phyloP scores from a whole-genome alignment of 2,113 vertebrate species.

The human (Homo sapiens) region DNA sequence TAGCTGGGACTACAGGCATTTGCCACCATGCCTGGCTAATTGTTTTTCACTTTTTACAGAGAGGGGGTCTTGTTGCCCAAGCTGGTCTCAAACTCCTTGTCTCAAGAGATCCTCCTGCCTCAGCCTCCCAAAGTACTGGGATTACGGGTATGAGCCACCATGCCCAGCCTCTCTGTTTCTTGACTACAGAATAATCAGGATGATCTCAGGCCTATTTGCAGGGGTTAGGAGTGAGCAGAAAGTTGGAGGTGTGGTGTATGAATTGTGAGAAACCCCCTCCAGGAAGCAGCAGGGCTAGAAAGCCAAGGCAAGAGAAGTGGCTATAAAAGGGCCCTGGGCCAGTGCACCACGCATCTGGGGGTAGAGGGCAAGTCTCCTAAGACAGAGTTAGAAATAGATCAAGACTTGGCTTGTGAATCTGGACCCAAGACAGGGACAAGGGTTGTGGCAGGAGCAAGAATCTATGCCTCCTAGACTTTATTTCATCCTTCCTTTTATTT shows the following conservation, averaged over 20 bases:
- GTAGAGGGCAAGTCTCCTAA: background rate
- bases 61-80: no score
- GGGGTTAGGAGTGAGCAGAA: background rate
- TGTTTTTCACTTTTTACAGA: no score
- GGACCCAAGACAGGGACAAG: background rate
- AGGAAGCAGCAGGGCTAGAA: background rate
- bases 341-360: no score
- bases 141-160: no score
- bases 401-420: no score
- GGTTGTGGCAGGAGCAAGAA: background rate
- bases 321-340: no score
- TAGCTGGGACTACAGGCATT: no score
- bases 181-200: background rate
- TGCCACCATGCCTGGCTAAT: no score
- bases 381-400: background rate
- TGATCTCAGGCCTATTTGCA: no score
- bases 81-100: no score
- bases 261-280: background rate
- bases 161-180: background rate
- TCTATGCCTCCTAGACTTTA: background rate
- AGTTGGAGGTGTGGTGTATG: background rate
- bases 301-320: background rate
- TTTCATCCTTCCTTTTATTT: background rate
- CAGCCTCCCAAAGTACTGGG: no score
- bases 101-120: no score